Percentiles rank a stretch among this genome's conserved stretches.
phyloP scores from a whole-genome alignment of 2,797 vertebrate genomes.

The Poliocrania exsul region DNA sequence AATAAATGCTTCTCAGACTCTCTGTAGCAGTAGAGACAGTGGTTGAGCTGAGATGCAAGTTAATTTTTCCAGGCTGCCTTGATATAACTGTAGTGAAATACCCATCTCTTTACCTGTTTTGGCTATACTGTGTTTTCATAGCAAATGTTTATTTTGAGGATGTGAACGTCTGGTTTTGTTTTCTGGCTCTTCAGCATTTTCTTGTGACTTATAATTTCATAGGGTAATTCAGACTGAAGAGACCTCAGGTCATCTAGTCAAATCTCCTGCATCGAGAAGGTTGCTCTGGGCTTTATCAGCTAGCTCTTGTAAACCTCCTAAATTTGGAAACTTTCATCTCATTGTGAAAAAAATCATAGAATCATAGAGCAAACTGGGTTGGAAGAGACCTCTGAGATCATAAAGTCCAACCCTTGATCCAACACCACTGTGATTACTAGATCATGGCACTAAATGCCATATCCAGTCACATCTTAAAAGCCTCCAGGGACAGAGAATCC shows the following conservation, averaged over 20 bases:
- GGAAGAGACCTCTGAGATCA: no score
- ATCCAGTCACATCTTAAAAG: no score
- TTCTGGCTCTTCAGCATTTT: neutral
- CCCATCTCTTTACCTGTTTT: neutral
- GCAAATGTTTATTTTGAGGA: neutral
- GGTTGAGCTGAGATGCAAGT: neutral
- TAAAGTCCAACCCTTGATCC: no score
- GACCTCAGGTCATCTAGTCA: neutral
- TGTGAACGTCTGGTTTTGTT: neutral
- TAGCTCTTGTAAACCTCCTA: neutral
- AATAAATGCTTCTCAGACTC: neutral
- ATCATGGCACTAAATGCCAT: no score
- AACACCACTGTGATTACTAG: no score
- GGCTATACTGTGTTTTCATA: neutral
- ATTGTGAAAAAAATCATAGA: neutral
- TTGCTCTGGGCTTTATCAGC: neutral
- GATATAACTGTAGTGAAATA: neutral
- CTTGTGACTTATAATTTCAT: neutral
- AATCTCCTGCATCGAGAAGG: neutral
- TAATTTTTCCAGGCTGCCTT: neutral
- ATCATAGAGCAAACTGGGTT: no score
- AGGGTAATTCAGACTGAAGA: neutral
- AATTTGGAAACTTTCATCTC: neutral
- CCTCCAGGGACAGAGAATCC: no score
- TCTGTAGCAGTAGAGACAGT: neutral